These are phyloP conservation scores for Myathropa florea DNA, from an alignment of 2,888 invertebrate species.

Conservation along the genomic window DNA sequence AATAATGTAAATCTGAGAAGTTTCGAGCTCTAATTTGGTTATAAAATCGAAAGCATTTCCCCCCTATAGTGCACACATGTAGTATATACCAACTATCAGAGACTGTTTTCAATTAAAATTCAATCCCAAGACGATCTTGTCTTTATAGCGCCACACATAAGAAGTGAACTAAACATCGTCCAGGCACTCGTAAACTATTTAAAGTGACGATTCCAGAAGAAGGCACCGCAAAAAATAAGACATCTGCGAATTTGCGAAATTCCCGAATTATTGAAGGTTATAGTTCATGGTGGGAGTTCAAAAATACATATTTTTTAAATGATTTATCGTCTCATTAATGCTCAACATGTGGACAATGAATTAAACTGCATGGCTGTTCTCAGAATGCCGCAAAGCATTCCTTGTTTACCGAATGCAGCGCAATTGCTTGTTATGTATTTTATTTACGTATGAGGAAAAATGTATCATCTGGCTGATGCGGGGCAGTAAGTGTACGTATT, in stretches of 20 bases:
- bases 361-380: neutral
- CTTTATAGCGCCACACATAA: conserved; percentile 19
- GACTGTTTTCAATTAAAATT: conserved; percentile 46
- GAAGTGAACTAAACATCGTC: neutral
- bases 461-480: no score
- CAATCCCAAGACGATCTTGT: conserved; percentile 4
- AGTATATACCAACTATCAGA: neutral
- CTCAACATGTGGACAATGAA: conserved; percentile 42
- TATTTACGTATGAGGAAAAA: conserved; percentile 8
- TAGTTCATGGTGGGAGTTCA: neutral
- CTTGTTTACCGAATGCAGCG: conserved; percentile 22
- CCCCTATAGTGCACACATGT: neutral
- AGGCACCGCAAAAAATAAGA: neutral
- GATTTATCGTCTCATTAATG: conserved; percentile 32
- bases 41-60: neutral
- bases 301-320: conserved; percentile 28
- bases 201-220: neutral
- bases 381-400: neutral
- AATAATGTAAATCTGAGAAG: conserved; percentile 6
- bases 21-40: neutral
- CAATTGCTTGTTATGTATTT: neutral
- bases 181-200: neutral
- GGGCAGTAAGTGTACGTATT: no score
- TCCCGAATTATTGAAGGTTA: conserved; percentile 23
- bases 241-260: neutral